These are phyloP conservation scores for Sarcophilus harrisii DNA, from an alignment of 2,797 vertebrate genomes.

Conservation along the genomic window DNA sequence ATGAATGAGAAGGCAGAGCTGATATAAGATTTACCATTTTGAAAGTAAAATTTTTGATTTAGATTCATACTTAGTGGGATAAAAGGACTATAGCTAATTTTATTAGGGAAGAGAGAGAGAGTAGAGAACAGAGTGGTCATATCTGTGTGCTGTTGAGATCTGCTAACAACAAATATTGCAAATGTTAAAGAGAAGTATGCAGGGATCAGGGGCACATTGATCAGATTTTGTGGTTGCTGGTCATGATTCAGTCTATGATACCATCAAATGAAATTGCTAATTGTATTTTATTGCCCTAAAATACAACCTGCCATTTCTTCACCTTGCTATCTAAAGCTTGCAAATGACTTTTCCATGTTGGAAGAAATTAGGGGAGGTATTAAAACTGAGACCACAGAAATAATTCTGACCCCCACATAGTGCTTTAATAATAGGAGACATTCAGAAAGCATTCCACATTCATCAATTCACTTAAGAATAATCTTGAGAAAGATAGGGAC, in stretches of 20 bases:
- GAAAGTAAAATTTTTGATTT: not conserved
- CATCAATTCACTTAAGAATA: not conserved
- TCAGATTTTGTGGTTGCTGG: not conserved
- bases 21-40: not conserved
- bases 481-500: not conserved
- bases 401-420: not conserved
- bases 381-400: not conserved
- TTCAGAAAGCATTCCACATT: not conserved
- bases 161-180: not conserved
- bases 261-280: not conserved
- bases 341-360: not conserved
- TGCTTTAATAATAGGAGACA: not conserved
- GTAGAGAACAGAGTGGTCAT: not conserved
- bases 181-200: not conserved
- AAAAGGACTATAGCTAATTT: not conserved
- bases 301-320: not conserved
- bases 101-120: not conserved
- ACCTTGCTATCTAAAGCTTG: not conserved
- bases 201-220: not conserved
- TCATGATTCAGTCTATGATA: not conserved
- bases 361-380: not conserved
- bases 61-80: not conserved
- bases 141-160: not conserved
- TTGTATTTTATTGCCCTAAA: not conserved
- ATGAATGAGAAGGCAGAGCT: not conserved